A percentile compares a stretch with the other conserved stretches of the same genome.
Conservation (phyloP, 1,140 invertebrate genomes). For the Drosophila navojoa region DNA sequence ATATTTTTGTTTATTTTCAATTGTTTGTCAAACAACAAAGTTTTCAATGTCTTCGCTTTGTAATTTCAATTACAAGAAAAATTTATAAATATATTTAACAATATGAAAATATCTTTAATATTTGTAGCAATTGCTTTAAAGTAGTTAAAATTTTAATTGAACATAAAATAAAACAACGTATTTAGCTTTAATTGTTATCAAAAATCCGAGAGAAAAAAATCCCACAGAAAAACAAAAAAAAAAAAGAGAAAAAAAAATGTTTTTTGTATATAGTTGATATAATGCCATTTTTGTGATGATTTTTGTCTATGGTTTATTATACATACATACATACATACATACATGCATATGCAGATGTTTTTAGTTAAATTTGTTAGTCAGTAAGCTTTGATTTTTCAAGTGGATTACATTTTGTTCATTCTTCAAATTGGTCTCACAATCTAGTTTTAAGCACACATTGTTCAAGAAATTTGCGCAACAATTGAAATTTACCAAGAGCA, state of each 20-base stretch:
- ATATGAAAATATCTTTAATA: conserved; percentile 42
- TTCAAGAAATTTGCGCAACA: conserved; percentile 52
- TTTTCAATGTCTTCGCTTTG: conserved; percentile 76
- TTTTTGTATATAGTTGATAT: conserved; percentile 68
- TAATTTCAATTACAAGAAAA: conserved; percentile 68
- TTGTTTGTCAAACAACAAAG: conserved; percentile 49
- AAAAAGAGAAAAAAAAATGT: conserved; percentile 5
- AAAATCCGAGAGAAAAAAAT: conserved; percentile 38
- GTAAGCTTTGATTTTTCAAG: conserved; percentile 51
- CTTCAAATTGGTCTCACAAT: conserved; percentile 81
- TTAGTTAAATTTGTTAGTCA: conserved; percentile 74
- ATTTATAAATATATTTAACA: conserved; percentile 22
- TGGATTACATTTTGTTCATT: conserved; percentile 67
- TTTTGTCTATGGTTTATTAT: conserved; percentile 63
- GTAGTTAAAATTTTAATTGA: conserved; percentile 68
- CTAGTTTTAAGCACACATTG: conserved; percentile 56
- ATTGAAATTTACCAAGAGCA: conserved; percentile 49
- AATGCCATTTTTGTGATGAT: conserved; percentile 76
- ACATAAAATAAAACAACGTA: conserved; percentile 38
- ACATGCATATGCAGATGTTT: conserved; percentile 31
- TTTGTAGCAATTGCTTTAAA: conserved; percentile 55
- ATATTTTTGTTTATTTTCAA: conserved; percentile 7
- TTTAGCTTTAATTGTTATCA: conserved; percentile 79
- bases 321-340: conserved; percentile 11
- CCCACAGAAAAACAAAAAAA: conserved; percentile 30